Base-by-base conservation (phyloP, 2,113 vertebrate genomes). In the Aythya baeri region DNA sequence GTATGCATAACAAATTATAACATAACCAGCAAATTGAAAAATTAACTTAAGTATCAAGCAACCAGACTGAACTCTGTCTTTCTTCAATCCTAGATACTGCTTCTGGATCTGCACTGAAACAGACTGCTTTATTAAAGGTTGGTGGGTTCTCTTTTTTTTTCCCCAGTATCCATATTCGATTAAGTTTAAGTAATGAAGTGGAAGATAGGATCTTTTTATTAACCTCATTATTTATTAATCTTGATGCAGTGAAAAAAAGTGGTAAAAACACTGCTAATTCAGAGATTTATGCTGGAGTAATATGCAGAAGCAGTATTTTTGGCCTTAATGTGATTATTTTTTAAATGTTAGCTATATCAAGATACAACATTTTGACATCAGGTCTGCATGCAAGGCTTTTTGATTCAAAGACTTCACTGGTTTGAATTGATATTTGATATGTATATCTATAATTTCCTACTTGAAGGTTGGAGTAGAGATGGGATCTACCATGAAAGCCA, bases 71-170 rank as follows among this genome's bases (percentile, higher is more conserved):
- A 88, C 18, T 11, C 8, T 90, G 9, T 52, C 54, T 90, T 88
- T 91, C 25, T 88, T 95, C 5, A 58, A 27, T 94, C 93, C 49
- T 85, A 97, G 96, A 11, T 91, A 58, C 26, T 86, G 23, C 71
- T 41, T 83, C 71, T 79, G 74, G 83, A 96, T 86, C 81, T 85
- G 20, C 55, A 62, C n/a, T 74, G 81, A 62, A 91, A 50, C 43
- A 14, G 54, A 77, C 5, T 18, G 43, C 13, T 12, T 25, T 90
- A 80, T 49, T 52, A 67, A 50, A 95, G 86, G 91, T 95, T 65
- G 26, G 90, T 97, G 68, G 41, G 4, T 81, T 83, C 44, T 74
- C 50, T 62, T 89, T 96, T 89, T 89, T 89, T 83, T 74, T 82
- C 23, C 22, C 49, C 20, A 50, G 5, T 52, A 92, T n/a, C 91